Base-by-base conservation (phyloP, 2,797 vertebrate species). In the Nannoperca obscura region DNA sequence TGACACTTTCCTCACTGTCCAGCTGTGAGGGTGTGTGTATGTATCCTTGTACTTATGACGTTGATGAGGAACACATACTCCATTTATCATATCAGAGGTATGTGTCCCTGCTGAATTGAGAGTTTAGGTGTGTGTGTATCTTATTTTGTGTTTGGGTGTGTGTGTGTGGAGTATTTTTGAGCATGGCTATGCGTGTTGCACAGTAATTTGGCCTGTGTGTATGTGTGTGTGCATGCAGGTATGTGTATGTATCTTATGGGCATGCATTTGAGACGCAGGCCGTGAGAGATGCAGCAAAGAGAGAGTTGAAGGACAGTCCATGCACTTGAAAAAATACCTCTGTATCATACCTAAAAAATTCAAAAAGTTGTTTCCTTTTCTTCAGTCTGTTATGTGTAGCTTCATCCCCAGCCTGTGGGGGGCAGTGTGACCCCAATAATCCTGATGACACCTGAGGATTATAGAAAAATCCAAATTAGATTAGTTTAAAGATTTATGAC, bases 241-340 rank as follows among this genome's bases (percentile, higher is more conserved):
- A 2, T 44, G 70, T 59, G 46, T 50, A 44, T 47, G 50, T 61
- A 4, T 70, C 32, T 73, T 74, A 60, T 63, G 63, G 54, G 62
- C 30, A 9, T 71, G 74, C 52, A 76, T 81, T 72, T 72, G 40
- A 73, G 74, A 66, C 49, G 34, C 54, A 65, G 27, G 2, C 34
- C 60, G 34, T 40, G 36, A 78, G 76, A 78, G 52, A 83, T 12
- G 38, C 30, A 57, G 65, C 69, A 70, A 63, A 79, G 58, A 81
- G 54, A 73, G 61, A 83, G 86, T 89, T 89, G 85, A 93, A 92
- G 92, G 92, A 88, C 88, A 81, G 83, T 78, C 53, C 85, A 74
- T 42, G 66, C 54, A 81, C 74, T 85, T 88, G 79, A 62, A 79
- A 72, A 53, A 62, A 54, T 50, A 54, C 20, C 19, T 70, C 46